Evolutionary conservation across 1,140 invertebrate genomes (phyloP).

Genomic region (Brevipalpus yothersi): DNA sequence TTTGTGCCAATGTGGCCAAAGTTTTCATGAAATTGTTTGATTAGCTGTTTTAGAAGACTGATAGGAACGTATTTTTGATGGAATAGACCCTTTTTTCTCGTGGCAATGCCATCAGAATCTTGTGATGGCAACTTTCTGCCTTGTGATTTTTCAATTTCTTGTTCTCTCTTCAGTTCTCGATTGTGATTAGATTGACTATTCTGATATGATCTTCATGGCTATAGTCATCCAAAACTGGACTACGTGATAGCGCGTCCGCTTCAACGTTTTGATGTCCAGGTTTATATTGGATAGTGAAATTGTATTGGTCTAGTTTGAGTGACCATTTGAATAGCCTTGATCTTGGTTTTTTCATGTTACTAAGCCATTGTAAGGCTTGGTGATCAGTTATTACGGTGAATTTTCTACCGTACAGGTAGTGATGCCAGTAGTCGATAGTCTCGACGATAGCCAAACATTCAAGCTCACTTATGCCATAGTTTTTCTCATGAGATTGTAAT

Average conservation of each 20-base stretch:
- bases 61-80: neutral
- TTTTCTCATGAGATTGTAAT: slow-evolving; percentile 21
- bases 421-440: slow-evolving; percentile 24
- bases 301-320: slow-evolving; percentile 17
- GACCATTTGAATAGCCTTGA: slow-evolving; percentile 8
- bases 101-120: neutral
- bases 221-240: neutral
- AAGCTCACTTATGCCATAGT: slow-evolving; percentile 27
- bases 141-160: neutral
- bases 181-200: neutral
- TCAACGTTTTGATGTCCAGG: slow-evolving; percentile 4
- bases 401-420: slow-evolving; percentile 22
- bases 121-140: neutral
- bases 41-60: neutral
- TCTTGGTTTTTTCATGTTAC: neutral
- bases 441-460: slow-evolving; percentile 26
- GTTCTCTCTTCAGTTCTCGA: neutral
- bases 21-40: slow-evolving; percentile 2
- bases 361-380: neutral
- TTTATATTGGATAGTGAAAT: no score
- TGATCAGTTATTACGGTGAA: slow-evolving; percentile 24
- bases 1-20: slow-evolving; percentile 5
- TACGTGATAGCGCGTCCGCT: slow-evolving; percentile 6
- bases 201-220: neutral
- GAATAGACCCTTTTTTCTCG: neutral